Base-by-base conservation (phyloP, 2,113 vertebrate genomes). In the Nothoprocta pentlandii region DNA sequence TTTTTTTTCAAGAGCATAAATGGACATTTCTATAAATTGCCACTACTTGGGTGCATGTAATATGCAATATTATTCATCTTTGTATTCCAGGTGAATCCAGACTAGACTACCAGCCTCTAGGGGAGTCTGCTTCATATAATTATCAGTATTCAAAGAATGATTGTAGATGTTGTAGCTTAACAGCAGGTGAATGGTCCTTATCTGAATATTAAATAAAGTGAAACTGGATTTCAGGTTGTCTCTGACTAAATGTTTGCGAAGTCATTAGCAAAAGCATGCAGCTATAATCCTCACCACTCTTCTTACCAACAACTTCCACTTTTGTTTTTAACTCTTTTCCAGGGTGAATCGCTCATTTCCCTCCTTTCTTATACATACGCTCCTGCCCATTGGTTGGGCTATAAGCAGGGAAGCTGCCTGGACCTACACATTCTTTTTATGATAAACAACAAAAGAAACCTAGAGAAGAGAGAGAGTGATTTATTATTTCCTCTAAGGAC, bases 201-300 rank as follows among this genome's bases (percentile, higher is more conserved):
- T 96, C 95, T 96, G 97, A 97, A 97, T 97, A 97, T 97, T 97
- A 96, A 97, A 97, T 96, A 96, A 97, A 94, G 82, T 96, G 81
- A 91, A 94, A 96, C 95, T 89, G 82, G 90, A 94, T 97, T 97
- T 95, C 96, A 86, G 90, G 80, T 93, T 96, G 75, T 95, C 80
- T 88, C 74, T 75, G 74, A 66, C 93, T 94, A 96, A 97, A 95
- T 96, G 90, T 95, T 96, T 96, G 93, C 93, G 80, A 95, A 96
- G 90, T 96, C 89, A 93, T 96, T 93, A 96, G 84, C 85, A 87
- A 90, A 95, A 93, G 39, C 49, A 80, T 62, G 88, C 51, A 90
- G 88, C 73, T 92, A 26, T 93, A 94, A 95, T 87, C 90, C 80
- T 62, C 81, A 54, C 85, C 54, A 68, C 92, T 91, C 73, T 89